phyloP scores from a whole-genome alignment of 2,888 invertebrate species.

The Bimastos eiseni region DNA sequence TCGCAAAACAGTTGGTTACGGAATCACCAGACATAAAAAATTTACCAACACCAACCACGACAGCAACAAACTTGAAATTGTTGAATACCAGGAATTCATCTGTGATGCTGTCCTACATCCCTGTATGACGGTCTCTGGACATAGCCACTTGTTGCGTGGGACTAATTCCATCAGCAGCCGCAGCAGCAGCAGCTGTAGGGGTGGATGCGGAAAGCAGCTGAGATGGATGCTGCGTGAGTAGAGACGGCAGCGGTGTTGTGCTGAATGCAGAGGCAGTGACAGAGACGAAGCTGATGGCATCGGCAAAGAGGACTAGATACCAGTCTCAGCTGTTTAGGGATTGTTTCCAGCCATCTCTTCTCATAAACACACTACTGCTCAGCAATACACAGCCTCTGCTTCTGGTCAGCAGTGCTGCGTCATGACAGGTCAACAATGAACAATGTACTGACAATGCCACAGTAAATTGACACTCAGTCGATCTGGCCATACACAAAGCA shows the following conservation, averaged over 20 bases:
- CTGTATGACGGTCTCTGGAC: not conserved
- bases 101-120: not conserved
- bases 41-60: not conserved
- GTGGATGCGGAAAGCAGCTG: not conserved
- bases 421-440: not conserved
- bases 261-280: not conserved
- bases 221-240: not conserved
- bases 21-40: not conserved
- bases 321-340: constrained; percentile 4
- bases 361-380: not conserved
- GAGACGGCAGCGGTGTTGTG: not conserved
- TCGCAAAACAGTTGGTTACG: not conserved
- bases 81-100: not conserved
- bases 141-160: not conserved
- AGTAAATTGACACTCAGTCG: no score
- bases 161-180: not conserved
- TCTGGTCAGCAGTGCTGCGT: not conserved
- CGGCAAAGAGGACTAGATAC: not conserved
- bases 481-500: no score
- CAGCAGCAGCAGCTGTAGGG: not conserved
- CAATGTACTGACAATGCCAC: not conserved
- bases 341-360: not conserved
- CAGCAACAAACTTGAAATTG: not conserved
- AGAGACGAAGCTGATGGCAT: not conserved
- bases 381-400: not conserved